Evolutionary conservation across 2,113 vertebrate genomes (phyloP), one percentile per base, ranked within the genome.

Genomic region (Alexandromys fortis): DNA sequence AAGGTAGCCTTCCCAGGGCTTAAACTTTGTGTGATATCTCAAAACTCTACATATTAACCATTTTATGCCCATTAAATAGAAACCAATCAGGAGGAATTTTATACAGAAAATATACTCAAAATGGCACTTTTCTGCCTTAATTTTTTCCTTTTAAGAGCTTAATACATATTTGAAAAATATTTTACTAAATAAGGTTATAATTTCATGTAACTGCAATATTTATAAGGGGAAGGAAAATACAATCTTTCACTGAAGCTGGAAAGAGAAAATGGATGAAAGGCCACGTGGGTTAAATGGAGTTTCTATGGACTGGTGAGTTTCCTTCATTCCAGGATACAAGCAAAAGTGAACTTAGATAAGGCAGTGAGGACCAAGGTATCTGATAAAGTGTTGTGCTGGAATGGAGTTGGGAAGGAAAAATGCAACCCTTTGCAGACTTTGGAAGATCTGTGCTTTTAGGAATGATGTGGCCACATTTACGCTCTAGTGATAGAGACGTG

Each of bases 151-250:
- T 30, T 65, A 65, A 94, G 47, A 81, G 10, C 7, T 30, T 30
- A 92, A 17, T 26, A 63, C 28, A n/a, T 58, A 33, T 30, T 26
- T 83, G 70, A 73, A 78, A 6, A 58, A 45, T 21, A 38, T 83
- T 94, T 92, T 68, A 78, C 61, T 86, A 73, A 94, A 42, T 12
- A 67, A 70, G 4, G 63, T 30, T 75, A 63, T 72, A 35, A 76
- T 70, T 9, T 4, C 1, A 38, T 52, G 87, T 61, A 79, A 4
- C 86, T 28, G 3, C 9, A 35, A 4, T 77, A 11, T 38, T 3
- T 12, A 4, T 89, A 42, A 78, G 30, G 81, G 13, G 6, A 76
- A 79, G 16, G 19, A 86, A 86, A 68, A 55, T 28, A 7, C 17
- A 19, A 73, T 65, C 1, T 90, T 52, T 28, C 16, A 2, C 22